A percentile compares a stretch with the other conserved stretches of the same genome.
Evolutionary conservation across 2,888 invertebrate species (phyloP).

Genomic region (Meta bourneti): DNA sequence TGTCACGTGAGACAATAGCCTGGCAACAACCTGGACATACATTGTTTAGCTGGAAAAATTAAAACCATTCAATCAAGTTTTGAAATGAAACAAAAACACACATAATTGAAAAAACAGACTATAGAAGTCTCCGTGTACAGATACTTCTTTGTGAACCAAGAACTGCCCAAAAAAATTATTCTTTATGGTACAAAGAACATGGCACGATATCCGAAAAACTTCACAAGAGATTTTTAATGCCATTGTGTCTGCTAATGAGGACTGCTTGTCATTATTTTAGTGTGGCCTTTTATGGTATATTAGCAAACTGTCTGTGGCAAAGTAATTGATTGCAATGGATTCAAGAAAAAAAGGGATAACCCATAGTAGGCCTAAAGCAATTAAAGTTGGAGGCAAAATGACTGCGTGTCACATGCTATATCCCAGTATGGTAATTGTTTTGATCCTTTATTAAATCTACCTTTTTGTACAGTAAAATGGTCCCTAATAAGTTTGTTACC

Average conservation of each 20-base stretch:
- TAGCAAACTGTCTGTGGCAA: not conserved
- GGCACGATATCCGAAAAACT: constrained; percentile 6
- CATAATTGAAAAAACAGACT: not conserved
- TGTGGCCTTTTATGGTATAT: constrained; percentile 12
- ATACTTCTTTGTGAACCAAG: constrained; percentile 2
- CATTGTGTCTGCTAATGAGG: constrained; percentile 25
- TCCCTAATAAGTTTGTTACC: not conserved
- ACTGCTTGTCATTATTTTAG: constrained; percentile 1
- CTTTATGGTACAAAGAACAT: not conserved
- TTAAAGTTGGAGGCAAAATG: not conserved
- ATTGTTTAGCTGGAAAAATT: constrained; percentile 39
- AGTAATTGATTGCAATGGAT: constrained; percentile 8
- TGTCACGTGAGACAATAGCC: constrained; percentile 24
- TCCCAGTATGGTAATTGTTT: not conserved
- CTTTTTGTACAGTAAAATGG: not conserved
- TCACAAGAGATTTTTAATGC: constrained; percentile 15
- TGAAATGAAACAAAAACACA: constrained; percentile 1
- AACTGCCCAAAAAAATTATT: not conserved
- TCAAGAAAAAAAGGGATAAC: not conserved
- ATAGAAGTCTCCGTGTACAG: not conserved
- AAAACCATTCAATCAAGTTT: constrained; percentile 47
- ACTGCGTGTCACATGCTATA: not conserved
- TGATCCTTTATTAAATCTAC: not conserved
- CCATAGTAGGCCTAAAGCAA: not conserved
- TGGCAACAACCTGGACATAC: constrained; percentile 15